phyloP scores from a whole-genome alignment of 2,888 invertebrate genomes.

The Scaptomyza parva region DNA sequence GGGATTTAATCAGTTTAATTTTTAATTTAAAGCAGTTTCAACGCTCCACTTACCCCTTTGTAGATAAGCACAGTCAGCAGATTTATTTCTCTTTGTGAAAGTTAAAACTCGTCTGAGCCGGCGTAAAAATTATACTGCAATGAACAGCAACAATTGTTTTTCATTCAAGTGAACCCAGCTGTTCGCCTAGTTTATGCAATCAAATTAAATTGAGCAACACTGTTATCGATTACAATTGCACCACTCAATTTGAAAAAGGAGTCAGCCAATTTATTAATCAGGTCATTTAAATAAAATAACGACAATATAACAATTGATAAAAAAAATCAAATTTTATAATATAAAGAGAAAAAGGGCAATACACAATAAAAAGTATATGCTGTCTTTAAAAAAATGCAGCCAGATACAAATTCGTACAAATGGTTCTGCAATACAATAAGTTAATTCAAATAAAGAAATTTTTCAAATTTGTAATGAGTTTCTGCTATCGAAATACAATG shows the following conservation, averaged over 20 bases:
- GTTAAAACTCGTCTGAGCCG: slow-evolving; percentile 44
- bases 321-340: no score
- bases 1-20: slow-evolving; percentile 26
- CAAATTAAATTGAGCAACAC: not conserved
- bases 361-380: no score
- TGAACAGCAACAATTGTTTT: slow-evolving; percentile 1
- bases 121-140: slow-evolving; percentile 27
- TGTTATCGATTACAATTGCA: slow-evolving; percentile 2
- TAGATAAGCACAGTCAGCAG: slow-evolving; percentile 23
- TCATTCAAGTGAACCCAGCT: not conserved
- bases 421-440: no score
- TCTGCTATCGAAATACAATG: not conserved
- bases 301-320: no score
- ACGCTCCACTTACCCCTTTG: slow-evolving; percentile 33
- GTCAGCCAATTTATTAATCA: no score
- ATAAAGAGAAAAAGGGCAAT: no score
- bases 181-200: not conserved
- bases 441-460: no score
- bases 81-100: slow-evolving; percentile 11
- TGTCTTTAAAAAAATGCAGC: no score
- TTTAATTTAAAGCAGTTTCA: not conserved
- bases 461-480: no score
- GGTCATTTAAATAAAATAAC: no score
- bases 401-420: no score
- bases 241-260: no score